Conservation (phyloP, 2,888 invertebrate genomes). For the Caenorhabditis becei region DNA sequence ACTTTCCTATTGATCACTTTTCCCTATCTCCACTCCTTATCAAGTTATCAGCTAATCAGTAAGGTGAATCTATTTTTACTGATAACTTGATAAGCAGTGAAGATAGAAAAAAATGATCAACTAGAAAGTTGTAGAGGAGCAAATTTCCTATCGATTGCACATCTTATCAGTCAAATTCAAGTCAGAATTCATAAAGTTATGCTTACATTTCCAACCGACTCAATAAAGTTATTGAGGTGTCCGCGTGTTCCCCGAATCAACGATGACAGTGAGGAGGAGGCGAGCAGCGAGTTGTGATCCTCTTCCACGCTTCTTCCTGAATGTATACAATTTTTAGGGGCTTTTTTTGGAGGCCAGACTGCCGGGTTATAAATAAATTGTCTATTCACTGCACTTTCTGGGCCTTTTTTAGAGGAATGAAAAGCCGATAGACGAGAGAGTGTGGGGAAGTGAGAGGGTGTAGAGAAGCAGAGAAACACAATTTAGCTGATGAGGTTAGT, state of each 20-base stretch:
- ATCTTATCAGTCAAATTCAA: too few species aligned
- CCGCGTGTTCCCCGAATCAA: conserved; percentile 77
- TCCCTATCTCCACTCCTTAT: too few species aligned
- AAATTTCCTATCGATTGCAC: too few species aligned
- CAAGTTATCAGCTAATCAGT: too few species aligned
- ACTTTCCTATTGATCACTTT: too few species aligned
- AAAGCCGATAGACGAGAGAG: background rate
- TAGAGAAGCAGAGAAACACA: conserved; percentile 35
- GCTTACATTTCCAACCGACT: conserved; percentile 76
- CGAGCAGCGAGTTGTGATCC: conserved; percentile 59
- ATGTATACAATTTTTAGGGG: background rate
- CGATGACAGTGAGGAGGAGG: conserved; percentile 70
- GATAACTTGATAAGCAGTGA: too few species aligned
- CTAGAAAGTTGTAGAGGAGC: too few species aligned
- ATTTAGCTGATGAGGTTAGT: conserved; percentile 47
- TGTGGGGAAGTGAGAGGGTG: background rate
- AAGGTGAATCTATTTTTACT: too few species aligned
- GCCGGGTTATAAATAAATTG: conserved; percentile 42
- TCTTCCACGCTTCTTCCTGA: conserved; percentile 62
- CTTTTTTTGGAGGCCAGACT: too few species aligned
- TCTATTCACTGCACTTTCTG: conserved; percentile 31
- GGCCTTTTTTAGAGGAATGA: conserved; percentile 13
- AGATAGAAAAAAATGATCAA: too few species aligned
- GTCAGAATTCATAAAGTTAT: too few species aligned
- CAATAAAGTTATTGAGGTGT: conserved; percentile 77